Evolutionary conservation across 2,888 invertebrate genomes (phyloP).

Genomic region (Tachystola acroxantha): DNA sequence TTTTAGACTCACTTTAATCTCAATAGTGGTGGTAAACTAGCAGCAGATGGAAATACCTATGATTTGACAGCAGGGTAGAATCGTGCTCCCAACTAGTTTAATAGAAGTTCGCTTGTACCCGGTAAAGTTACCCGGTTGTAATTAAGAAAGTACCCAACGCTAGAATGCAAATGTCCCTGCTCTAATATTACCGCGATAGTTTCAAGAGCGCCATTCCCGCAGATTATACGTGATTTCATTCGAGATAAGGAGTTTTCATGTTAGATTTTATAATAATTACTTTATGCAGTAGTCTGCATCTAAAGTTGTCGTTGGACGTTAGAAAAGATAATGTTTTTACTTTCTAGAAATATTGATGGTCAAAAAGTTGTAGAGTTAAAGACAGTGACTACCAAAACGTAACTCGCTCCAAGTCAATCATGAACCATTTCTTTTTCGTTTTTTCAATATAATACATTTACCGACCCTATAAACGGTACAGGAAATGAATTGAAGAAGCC

Average conservation of each 20-base stretch:
- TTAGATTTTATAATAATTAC: constrained; percentile 4
- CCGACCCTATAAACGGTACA: too few relatives aligned
- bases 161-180: constrained; percentile 39
- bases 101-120: constrained; percentile 19
- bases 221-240: constrained; percentile 11
- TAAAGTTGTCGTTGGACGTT: not conserved
- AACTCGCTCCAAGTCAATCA: not conserved
- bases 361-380: too few relatives aligned
- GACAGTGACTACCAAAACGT: not conserved
- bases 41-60: constrained; percentile 1
- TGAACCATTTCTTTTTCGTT: too few relatives aligned
- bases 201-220: constrained; percentile 4
- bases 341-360: not conserved
- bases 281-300: constrained; percentile 6
- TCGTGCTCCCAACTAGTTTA: constrained; percentile 11
- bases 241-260: constrained; percentile 3
- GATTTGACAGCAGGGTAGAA: not conserved
- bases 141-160: constrained; percentile 43
- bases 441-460: too few relatives aligned
- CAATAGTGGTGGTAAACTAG: not conserved
- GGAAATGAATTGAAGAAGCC: too few relatives aligned
- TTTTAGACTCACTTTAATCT: too few relatives aligned
- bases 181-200: constrained; percentile 14
- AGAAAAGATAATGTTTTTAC: not conserved
- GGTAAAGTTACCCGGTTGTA: constrained; percentile 37